Conservation (phyloP, 1,140 invertebrate genomes). For the Brachionus rotundiformis region DNA sequence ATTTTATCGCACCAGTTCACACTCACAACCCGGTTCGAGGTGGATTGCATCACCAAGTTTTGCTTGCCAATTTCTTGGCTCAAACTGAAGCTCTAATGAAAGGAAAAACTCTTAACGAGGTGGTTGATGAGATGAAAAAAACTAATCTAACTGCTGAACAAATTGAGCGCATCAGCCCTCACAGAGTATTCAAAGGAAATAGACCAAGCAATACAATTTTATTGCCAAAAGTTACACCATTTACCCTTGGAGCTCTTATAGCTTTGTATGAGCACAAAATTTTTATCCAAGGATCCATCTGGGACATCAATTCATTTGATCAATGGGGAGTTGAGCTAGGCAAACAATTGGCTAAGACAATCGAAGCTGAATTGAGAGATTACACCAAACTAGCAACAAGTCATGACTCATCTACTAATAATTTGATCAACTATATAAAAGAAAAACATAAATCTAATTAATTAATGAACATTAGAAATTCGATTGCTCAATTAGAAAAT, state of each 20-base stretch:
- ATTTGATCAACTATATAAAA: slow-evolving; percentile 84
- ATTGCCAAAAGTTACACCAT: slow-evolving; percentile 88
- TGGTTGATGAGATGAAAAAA: slow-evolving; percentile 58
- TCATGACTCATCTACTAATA: slow-evolving; percentile 89
- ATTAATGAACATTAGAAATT: neutral
- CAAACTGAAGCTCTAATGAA: slow-evolving; percentile 80
- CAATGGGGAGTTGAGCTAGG: slow-evolving; percentile 99
- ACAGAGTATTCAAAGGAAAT: slow-evolving; percentile 96
- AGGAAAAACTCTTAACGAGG: slow-evolving; percentile 63
- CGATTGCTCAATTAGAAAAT: slow-evolving; percentile 1
- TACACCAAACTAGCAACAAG: slow-evolving; percentile 67
- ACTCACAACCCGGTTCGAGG: slow-evolving; percentile 86
- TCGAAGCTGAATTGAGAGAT: slow-evolving; percentile 84
- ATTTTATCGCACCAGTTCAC: slow-evolving; percentile 90
- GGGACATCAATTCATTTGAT: slow-evolving; percentile 99
- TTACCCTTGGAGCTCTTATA: slow-evolving; percentile 90
- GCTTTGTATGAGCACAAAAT: slow-evolving; percentile 98
- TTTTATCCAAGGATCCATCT: slow-evolving; percentile 94
- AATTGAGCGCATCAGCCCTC: slow-evolving; percentile 79
- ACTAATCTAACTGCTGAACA: slow-evolving; percentile 61
- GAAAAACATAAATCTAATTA: slow-evolving; percentile 40
- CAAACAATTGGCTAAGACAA: slow-evolving; percentile 94
- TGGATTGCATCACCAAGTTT: slow-evolving; percentile 73
- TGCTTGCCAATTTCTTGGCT: slow-evolving; percentile 94
- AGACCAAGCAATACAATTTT: slow-evolving; percentile 95